Evolutionary conservation across 2,888 invertebrate genomes (phyloP).

Genomic region (Sinelater perroti): DNA sequence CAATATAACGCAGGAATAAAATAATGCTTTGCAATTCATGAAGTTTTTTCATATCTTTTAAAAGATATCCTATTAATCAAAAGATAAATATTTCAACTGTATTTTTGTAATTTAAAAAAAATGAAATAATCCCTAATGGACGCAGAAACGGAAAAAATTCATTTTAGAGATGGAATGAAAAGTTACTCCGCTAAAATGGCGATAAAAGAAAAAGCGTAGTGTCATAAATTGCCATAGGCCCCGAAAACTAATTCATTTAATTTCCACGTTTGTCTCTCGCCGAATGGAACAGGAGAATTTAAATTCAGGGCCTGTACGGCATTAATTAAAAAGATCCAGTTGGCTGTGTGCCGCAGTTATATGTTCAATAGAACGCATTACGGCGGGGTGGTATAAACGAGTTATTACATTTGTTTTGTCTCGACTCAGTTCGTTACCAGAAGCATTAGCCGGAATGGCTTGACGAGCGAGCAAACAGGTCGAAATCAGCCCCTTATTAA

Average conservation of each 20-base stretch:
- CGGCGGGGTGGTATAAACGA: slow-evolving; percentile 46
- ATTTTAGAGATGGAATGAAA: too few relatives aligned
- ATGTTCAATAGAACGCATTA: slow-evolving; percentile 44
- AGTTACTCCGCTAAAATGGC: too few relatives aligned
- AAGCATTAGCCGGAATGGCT: slow-evolving; percentile 47
- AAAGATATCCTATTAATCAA: too few relatives aligned
- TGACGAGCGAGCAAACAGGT: slow-evolving; percentile 22
- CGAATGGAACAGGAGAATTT: slow-evolving; percentile 32
- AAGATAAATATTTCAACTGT: too few relatives aligned
- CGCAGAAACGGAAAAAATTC: too few relatives aligned
- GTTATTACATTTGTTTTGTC: slow-evolving; percentile 52
- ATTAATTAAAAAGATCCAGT: slow-evolving; percentile 39
- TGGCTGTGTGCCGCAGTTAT: slow-evolving; percentile 34
- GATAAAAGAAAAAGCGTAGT: slow-evolving; percentile 13
- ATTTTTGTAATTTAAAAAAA: too few relatives aligned
- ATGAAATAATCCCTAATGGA: too few relatives aligned
- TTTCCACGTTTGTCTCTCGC: slow-evolving; percentile 31
- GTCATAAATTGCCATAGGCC: slow-evolving; percentile 30
- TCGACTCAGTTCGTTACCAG: slow-evolving; percentile 50
- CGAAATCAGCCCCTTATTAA: slow-evolving; percentile 24
- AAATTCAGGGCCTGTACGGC: too few relatives aligned
- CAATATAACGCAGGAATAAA: too few relatives aligned
- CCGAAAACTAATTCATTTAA: slow-evolving; percentile 32
- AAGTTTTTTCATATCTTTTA: too few relatives aligned
- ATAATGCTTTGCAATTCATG: too few relatives aligned